Evolutionary conservation across 2,888 invertebrate species (phyloP), one percentile per base, ranked within the genome.

Genomic region (Polylopha cassiicola): DNA sequence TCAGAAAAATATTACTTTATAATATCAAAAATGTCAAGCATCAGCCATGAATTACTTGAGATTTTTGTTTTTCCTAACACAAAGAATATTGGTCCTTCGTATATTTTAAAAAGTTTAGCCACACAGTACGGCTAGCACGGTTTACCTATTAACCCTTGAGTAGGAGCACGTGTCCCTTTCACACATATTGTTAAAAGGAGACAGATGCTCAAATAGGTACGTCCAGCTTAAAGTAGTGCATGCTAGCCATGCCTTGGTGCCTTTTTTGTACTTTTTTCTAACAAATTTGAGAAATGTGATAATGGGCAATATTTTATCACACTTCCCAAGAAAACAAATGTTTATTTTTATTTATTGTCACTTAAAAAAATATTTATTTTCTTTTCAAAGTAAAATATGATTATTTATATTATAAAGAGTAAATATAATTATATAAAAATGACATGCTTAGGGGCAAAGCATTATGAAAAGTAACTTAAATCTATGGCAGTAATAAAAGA

Each of bases 41-140:
- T 77, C 84, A 84, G 84, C 84, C 84, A 84, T 82, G 55, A 61
- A 61, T 50, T 58, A 66, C 65, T 70, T 73, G 77, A 84, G 73
- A 82, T 81, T 82, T 82, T 84, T 80, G 69, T 50, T 43, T 47
- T n/a, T n/a, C n/a, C n/a, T n/a, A n/a, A n/a, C n/a, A n/a, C n/a
- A n/a, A n/a, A n/a, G n/a, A n/a, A n/a, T n/a, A n/a, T n/a, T n/a
- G n/a, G n/a, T n/a, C n/a, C n/a, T n/a, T n/a, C n/a, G n/a, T n/a
- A n/a, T n/a, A n/a, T n/a, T n/a, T n/a, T n/a, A n/a, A n/a, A n/a
- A n/a, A n/a, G n/a, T n/a, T n/a, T n/a, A n/a, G n/a, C n/a, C n/a
- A n/a, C n/a, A n/a, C n/a, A n/a, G n/a, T n/a, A n/a, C n/a, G n/a
- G n/a, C n/a, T n/a, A n/a, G n/a, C n/a, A n/a, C n/a, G n/a, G n/a